These are phyloP conservation scores for Campoplex capitator DNA, from an alignment of 2,888 invertebrate genomes.

Conservation along the genomic window DNA sequence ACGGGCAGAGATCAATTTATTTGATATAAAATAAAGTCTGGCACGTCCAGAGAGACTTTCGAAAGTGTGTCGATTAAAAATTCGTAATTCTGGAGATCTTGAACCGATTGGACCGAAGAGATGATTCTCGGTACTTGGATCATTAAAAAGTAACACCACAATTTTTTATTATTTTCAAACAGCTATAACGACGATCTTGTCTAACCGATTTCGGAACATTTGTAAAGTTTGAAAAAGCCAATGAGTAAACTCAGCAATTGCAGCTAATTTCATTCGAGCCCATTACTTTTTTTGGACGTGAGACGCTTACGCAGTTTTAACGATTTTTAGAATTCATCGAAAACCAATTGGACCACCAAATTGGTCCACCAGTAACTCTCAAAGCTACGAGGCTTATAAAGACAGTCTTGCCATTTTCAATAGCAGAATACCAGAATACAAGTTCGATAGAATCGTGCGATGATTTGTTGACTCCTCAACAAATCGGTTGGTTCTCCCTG, in stretches of 20 bases:
- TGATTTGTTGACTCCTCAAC: background rate
- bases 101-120: conserved; percentile 21
- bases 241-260: background rate
- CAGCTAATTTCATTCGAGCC: background rate
- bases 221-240: background rate
- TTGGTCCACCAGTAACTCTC: background rate
- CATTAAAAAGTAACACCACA: background rate
- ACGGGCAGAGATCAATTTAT: conserved; percentile 55
- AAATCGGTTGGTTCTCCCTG: background rate
- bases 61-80: conserved; percentile 56
- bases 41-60: conserved; percentile 53
- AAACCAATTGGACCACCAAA: background rate
- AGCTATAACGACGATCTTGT: background rate
- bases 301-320: background rate
- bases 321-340: background rate
- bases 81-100: conserved; percentile 42
- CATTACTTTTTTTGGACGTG: background rate
- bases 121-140: background rate
- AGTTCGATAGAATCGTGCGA: background rate
- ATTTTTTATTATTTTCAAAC: background rate
- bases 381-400: background rate
- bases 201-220: background rate
- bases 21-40: conserved; percentile 58
- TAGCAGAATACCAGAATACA: background rate
- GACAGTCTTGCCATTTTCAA: background rate